Evolutionary conservation across 2,113 vertebrate genomes (phyloP).

Genomic region (Pangasianodon gigas): DNA sequence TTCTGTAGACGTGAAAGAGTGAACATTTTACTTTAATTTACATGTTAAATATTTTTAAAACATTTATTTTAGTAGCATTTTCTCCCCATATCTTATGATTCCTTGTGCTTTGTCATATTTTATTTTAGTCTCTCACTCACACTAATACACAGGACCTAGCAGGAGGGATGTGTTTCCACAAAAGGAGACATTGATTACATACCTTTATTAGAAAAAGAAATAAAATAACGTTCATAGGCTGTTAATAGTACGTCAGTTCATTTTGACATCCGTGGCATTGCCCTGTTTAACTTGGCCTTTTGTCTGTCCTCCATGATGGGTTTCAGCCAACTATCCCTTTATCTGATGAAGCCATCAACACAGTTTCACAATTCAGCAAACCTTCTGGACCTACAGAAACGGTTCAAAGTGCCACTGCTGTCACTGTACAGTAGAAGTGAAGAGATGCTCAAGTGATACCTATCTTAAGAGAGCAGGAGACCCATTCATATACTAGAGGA

Average conservation of each 20-base stretch:
- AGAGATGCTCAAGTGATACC: neutral
- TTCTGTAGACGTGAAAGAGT: neutral
- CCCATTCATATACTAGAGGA: neutral
- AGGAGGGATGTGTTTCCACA: neutral
- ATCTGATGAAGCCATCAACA: neutral
- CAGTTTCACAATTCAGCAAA: too few species aligned
- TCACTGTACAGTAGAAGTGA: neutral
- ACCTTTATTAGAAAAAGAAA: neutral
- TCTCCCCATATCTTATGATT: neutral
- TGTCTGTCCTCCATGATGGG: neutral
- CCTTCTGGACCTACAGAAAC: neutral
- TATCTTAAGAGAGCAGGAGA: neutral
- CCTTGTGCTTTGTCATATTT: neutral
- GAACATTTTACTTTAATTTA: neutral
- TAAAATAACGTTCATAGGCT: neutral
- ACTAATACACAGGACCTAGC: neutral
- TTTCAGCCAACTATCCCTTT: neutral
- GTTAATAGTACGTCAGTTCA: neutral
- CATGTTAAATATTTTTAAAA: too few species aligned
- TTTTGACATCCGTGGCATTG: neutral
- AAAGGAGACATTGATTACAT: too few species aligned
- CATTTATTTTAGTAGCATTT: neutral
- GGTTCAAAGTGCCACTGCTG: neutral
- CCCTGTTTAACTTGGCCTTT: neutral
- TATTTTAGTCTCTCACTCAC: neutral